Evolutionary conservation across 1,140 invertebrate species (phyloP), one percentile per base, ranked within the genome.

Genomic region (Cydia amplana): DNA sequence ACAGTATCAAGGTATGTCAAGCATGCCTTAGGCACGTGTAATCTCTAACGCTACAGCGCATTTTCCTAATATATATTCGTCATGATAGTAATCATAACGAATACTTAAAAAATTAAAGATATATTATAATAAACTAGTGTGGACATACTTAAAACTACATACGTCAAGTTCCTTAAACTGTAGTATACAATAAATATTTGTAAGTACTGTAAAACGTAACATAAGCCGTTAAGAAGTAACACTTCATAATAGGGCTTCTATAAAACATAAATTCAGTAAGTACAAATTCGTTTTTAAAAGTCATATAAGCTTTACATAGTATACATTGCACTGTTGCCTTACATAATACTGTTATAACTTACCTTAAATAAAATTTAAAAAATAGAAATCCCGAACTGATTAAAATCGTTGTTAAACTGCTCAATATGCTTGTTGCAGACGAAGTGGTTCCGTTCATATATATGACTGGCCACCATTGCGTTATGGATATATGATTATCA

Each of bases 391-490:
- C 87, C 70, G 82, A 83, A 74, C 79, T 82, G 14, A 83, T 67
- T 70, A 83, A 82, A 78, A 83, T 83, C 25, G 86, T 75, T 73
- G 87, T 75, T 75, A 80, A 87, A 63, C 87, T 75, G 82, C 78
- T 74, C 32, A 75, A 82, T 77, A 90, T 65, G 63, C 65, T 74
- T 25, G 60, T 40, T 7, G 81, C 78, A 1, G 83, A 76, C n/a
- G 87, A 87, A n/a, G 84, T 82, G 25, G 84, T 84, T 73, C 79
- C 83, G 60, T 89, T 91, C 82, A 9, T 89, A 78, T 73, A 87
- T 84, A 14, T 90, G 80, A 91, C 83, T 20, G 90, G 90, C 90
- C 89, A 92, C 90, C 90, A 92, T 78, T 91, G 88, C 1, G 82
- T 84, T 75, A 92, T 89, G 6, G 87, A 85, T 72, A 79, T 77